phyloP scores from a whole-genome alignment of 2,888 invertebrate genomes.

The Drosophila pegasa region DNA sequence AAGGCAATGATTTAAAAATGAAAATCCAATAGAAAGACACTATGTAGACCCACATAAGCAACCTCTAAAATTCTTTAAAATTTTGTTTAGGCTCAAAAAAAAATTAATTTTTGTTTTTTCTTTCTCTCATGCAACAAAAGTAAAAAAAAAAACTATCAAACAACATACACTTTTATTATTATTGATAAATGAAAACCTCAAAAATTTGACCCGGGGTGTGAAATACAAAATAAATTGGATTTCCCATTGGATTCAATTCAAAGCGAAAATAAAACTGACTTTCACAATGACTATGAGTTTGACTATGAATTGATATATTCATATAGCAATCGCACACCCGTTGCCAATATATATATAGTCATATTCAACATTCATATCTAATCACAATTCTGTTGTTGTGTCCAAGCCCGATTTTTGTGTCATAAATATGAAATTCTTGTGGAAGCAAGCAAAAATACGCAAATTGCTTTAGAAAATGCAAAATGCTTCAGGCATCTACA shows the following conservation, averaged over 20 bases:
- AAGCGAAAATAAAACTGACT: background rate
- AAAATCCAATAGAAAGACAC: too few species aligned
- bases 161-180: background rate
- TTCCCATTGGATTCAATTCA: slow-evolving; percentile 1
- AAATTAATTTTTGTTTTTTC: background rate
- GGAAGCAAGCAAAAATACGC: slow-evolving; percentile 10
- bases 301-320: background rate
- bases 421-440: slow-evolving; percentile 11
- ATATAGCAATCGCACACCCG: too few species aligned
- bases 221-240: background rate
- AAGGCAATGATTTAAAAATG: too few species aligned
- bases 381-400: background rate
- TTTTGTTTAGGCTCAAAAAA: too few species aligned
- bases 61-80: too few species aligned
- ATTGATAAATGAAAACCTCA: background rate
- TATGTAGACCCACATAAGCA: too few species aligned
- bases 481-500: slow-evolving; percentile 37
- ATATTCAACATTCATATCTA: slow-evolving; percentile 4
- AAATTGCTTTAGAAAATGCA: slow-evolving; percentile 42
- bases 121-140: too few species aligned
- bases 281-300: background rate
- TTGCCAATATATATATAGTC: background rate
- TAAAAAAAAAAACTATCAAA: background rate
- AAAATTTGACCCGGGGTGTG: background rate
- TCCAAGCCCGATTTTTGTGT: background rate